Base-by-base conservation (phyloP, 2,113 vertebrate species). In the Microtus oregoni region DNA sequence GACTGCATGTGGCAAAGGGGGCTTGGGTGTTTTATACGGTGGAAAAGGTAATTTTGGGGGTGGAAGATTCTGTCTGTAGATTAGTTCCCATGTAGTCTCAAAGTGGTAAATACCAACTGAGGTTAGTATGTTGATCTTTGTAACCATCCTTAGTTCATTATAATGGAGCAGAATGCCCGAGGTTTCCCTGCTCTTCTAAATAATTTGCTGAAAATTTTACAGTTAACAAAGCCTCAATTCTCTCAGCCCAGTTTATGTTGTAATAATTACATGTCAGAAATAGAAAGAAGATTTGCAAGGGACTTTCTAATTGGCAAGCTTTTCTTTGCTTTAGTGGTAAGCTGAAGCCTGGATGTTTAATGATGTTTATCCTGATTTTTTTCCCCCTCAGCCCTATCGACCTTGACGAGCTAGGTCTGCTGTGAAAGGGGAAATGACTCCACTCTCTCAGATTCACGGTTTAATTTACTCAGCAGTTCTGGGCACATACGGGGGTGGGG, bases 171-270 rank as follows among this genome's bases (percentile, higher is more conserved):
- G 61, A 52, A 41, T 65, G 50, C 28, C 47, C 52, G 32, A 41
- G 35, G 38, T 3, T 24, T 7, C 3, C 67, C 9, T 17, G 14
- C 88, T 90, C 41, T 88, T 90, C 41, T 41, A 81, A 73, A 58
- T 81, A 65, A 76, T 79, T 88, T 61, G 55, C 41, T n/a, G 65
- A 85, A 89, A 96, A 91, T 75, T 78, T 75, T 63, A 76, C 19
- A 35, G 61, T 79, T 91, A 82, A 72, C 20, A 55, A 88, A 76
- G 41, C 70, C 3, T 87, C 61, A 75, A 90, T 77, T 65, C 30
- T 2, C 28, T 82, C 70, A 67, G 70, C 55, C 4, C 67, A 70
- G 90, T 15, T 82, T 65, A 58, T 38, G 35, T 41, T 50, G 19
- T 82, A 72, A 41, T 77, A 65, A 92, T 72, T 50, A 50, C 41